Evolutionary conservation across 2,113 vertebrate species (phyloP).

Genomic region (Pseudopodoces humilis): DNA sequence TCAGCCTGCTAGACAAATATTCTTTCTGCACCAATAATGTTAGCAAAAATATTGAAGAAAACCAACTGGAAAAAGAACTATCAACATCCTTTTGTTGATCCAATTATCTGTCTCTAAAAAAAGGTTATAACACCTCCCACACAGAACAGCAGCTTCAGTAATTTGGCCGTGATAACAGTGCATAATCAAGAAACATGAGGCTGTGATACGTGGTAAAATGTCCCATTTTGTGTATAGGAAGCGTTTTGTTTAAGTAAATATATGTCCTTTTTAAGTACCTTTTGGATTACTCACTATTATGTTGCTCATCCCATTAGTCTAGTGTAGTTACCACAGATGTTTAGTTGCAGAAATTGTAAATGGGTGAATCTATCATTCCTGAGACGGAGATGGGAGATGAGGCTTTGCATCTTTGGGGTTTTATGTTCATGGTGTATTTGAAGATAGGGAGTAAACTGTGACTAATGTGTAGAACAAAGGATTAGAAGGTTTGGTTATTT

Average conservation of each 20-base stretch:
- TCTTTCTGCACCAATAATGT: not conserved
- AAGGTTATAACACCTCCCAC: slow-evolving; percentile 72
- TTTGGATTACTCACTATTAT: not conserved
- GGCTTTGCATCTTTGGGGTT: not conserved
- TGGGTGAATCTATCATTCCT: not conserved
- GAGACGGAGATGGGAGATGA: not conserved
- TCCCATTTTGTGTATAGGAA: slow-evolving; percentile 18
- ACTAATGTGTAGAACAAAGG: not conserved
- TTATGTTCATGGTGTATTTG: not conserved
- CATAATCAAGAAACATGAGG: slow-evolving; percentile 55
- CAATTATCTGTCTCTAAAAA: slow-evolving; percentile 75
- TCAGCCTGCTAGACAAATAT: not conserved
- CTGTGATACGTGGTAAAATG: slow-evolving; percentile 31
- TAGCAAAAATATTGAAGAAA: slow-evolving; percentile 40
- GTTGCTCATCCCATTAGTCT: slow-evolving; percentile 3
- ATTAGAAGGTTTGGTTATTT: not conserved
- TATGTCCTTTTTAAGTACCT: not conserved
- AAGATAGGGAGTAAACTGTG: not conserved
- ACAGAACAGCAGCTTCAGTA: slow-evolving; percentile 60
- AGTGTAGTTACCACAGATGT: not conserved
- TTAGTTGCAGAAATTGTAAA: not conserved
- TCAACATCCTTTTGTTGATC: slow-evolving; percentile 52
- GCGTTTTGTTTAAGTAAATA: not conserved
- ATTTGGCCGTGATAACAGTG: slow-evolving; percentile 57
- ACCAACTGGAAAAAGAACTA: slow-evolving; percentile 62